A percentile compares a stretch with the other conserved stretches of the same genome.
Evolutionary conservation across 2,797 vertebrate genomes (phyloP).

Genomic region (Lemur catta): DNA sequence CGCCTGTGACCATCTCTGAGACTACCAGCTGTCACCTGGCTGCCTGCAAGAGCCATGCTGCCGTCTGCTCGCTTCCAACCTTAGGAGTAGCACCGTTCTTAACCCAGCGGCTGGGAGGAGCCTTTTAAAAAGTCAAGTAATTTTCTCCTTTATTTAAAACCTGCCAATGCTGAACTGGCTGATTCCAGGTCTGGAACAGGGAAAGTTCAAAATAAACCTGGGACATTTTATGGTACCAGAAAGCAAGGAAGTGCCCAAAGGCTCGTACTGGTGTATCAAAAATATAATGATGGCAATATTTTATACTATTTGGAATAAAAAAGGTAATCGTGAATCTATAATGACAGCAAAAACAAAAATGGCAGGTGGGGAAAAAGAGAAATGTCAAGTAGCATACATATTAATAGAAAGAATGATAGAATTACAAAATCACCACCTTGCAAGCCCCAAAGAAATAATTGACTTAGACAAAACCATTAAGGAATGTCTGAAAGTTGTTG

Average conservation of each 20-base stretch:
- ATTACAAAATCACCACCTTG: neutral
- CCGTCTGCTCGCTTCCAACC: neutral
- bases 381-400: neutral
- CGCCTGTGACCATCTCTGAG: accelerated
- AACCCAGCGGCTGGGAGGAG: neutral
- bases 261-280: neutral
- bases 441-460: neutral
- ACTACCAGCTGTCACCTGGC: neutral
- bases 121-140: neutral
- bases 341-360: neutral
- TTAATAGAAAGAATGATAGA: neutral
- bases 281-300: neutral
- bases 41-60: neutral
- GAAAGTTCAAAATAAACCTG: neutral
- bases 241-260: neutral
- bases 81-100: accelerated
- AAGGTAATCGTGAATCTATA: neutral
- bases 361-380: neutral
- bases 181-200: neutral
- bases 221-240: neutral
- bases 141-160: neutral
- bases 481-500: neutral
- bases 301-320: neutral
- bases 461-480: neutral
- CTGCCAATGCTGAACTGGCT: neutral